These are phyloP conservation scores for Drosophila parabipectinata DNA, from an alignment of 1,140 invertebrate genomes.

Conservation along the genomic window DNA sequence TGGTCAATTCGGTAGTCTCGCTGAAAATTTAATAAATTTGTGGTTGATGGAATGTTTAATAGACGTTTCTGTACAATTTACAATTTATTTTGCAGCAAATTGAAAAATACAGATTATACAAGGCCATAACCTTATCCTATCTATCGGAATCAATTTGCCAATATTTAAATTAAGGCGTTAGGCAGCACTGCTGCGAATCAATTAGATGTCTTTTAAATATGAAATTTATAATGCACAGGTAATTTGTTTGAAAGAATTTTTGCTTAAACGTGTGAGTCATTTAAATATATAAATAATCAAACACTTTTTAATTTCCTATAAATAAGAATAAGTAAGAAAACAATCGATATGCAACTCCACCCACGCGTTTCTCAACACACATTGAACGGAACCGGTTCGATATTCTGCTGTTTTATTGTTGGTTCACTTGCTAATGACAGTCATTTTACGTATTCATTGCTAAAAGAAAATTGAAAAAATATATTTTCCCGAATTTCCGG, in stretches of 20 bases:
- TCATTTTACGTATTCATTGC: slow-evolving; percentile 62
- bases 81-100: not conserved
- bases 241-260: not conserved
- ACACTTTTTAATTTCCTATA: not conserved
- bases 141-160: not conserved
- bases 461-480: slow-evolving; percentile 53
- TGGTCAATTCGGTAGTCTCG: not conserved
- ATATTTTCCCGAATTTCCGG: slow-evolving; percentile 31
- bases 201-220: not conserved
- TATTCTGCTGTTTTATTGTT: slow-evolving; percentile 46
- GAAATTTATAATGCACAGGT: not conserved
- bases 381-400: slow-evolving; percentile 34
- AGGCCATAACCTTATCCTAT: too few species aligned
- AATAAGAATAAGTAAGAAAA: not conserved
- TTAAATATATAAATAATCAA: not conserved
- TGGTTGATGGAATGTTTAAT: not conserved
- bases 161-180: slow-evolving; percentile 1
- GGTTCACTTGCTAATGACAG: slow-evolving; percentile 51
- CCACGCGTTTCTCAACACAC: slow-evolving; percentile 16
- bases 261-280: not conserved
- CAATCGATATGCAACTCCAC: not conserved
- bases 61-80: not conserved
- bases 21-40: not conserved
- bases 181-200: not conserved
- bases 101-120: too few species aligned